Conservation (phyloP, 2,113 vertebrate genomes). For the Zootoca vivipara region DNA sequence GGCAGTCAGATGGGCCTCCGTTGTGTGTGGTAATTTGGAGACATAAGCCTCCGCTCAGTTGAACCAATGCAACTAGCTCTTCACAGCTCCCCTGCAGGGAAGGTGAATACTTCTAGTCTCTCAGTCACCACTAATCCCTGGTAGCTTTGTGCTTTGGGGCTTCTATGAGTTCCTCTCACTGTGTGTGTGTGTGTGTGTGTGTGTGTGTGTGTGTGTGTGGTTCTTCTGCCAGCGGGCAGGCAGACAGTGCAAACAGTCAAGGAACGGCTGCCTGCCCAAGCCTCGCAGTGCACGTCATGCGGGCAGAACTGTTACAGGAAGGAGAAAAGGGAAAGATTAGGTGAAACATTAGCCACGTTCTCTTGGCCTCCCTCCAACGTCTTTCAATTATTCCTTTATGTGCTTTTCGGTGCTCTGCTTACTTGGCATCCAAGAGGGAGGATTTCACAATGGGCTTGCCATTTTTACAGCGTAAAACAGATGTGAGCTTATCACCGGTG, state of each 20-base stretch:
- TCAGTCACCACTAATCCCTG: not conserved
- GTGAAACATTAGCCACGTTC: conserved; percentile 77
- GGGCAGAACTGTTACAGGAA: conserved; percentile 41
- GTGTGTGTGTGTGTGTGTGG: not conserved
- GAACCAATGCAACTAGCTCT: not conserved
- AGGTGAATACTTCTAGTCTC: rapidly evolving
- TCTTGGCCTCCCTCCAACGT: conserved; percentile 69
- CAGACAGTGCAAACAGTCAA: conserved; percentile 61
- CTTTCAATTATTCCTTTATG: conserved; percentile 81
- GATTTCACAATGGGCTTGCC: conserved; percentile 75
- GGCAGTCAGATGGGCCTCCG: not conserved
- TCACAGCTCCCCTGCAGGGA: rapidly evolving
- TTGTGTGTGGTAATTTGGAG: rapidly evolving
- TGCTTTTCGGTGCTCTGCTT: conserved; percentile 62
- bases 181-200: not conserved
- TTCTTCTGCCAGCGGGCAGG: conserved; percentile 37
- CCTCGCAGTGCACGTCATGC: conserved; percentile 32
- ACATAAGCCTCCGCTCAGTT: rapidly evolving
- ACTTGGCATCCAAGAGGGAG: conserved; percentile 68
- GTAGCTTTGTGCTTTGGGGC: conserved; percentile 23
- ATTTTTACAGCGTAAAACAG: conserved; percentile 68
- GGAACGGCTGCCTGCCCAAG: conserved; percentile 53
- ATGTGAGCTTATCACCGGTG: conserved; percentile 67
- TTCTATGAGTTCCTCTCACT: not conserved
- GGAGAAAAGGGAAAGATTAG: conserved; percentile 68